Percentiles rank a stretch among this genome's conserved stretches.
phyloP scores from a whole-genome alignment of 2,888 invertebrate genomes.

The Microdon myrmicae region DNA sequence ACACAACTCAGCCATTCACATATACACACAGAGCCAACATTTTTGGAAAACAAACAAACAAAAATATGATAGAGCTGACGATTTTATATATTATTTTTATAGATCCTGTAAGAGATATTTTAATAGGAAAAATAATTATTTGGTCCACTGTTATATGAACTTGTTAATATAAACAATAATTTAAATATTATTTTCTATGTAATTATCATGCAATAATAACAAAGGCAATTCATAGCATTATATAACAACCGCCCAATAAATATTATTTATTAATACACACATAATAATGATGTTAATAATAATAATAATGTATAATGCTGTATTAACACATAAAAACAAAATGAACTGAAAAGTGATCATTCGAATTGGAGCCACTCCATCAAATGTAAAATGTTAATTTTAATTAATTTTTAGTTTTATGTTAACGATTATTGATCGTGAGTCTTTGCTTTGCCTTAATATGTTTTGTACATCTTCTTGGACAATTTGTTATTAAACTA shows the following conservation, averaged over 20 bases:
- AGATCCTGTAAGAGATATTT: conserved; percentile 25
- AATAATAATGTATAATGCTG: conserved; percentile 5
- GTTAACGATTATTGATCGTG: too few relatives aligned
- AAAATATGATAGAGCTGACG: conserved; percentile 4
- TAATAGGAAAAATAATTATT: conserved; percentile 24
- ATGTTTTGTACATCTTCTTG: too few relatives aligned
- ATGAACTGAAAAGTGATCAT: conserved; percentile 35
- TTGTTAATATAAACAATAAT: conserved; percentile 25
- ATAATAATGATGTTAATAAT: conserved; percentile 4
- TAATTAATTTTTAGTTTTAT: conserved; percentile 22
- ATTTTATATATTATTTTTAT: conserved; percentile 24
- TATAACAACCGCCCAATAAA: neutral
- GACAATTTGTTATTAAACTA: too few relatives aligned
- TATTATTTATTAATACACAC: neutral
- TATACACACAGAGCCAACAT: neutral
- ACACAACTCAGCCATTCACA: too few relatives aligned
- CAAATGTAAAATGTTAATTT: conserved; percentile 22
- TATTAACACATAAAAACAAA: too few relatives aligned
- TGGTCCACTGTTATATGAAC: conserved; percentile 23
- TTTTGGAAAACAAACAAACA: conserved; percentile 2
- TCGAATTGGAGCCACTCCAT: conserved; percentile 25
- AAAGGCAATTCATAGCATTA: neutral
- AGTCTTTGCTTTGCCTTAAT: too few relatives aligned
- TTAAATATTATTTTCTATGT: conserved; percentile 22
- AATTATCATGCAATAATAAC: conserved; percentile 2